Evolutionary conservation across 1,140 invertebrate species (phyloP), one percentile per base, ranked within the genome.

Genomic region (Neelides sp.): DNA sequence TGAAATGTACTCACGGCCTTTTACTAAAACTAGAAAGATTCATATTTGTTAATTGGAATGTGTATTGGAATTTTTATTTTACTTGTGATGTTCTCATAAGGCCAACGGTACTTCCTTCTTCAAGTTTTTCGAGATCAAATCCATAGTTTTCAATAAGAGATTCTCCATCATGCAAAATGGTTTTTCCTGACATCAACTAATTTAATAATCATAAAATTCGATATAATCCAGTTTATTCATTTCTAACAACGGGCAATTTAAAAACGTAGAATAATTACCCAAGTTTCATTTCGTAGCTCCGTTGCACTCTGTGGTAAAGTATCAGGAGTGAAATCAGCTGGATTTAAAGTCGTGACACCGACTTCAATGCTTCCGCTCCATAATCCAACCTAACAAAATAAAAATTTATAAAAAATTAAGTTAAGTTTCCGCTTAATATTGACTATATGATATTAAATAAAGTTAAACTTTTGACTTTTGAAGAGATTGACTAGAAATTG

Each of bases 331-430:
- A 90, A 74, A 51, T 75, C 77, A 53, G 82, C 77, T 15, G 90
- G 89, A 64, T 91, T 80, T 59, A 79, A 78, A 24, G 81, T 78
- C 15, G 88, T 91, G 10, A 93, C 81, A 28, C 91, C 91, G 62
- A 94, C 86, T 71, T 92, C 86, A 63, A 95, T 79, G 56, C 83
- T 89, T 20, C 89, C 89, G 68, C 82, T 89, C 87, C 89, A 93
- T 34, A 80, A 75, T 62, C 76, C 77, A 52, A 82, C 76, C 80
- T 83, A 50, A 39, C n/a, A n/a, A n/a, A n/a, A n/a, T n/a, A 65
- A 61, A 54, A 58, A 55, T 46, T 34, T 4, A 50, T 37, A 55
- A 51, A 36, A 17, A 43, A 19, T 48, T 49, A 45, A 40, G n/a
- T 40, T 19, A 35, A 48, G n/a, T n/a, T n/a, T n/a, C n/a, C n/a